Evolutionary conservation across 2,113 vertebrate genomes (phyloP).

Genomic region (Apistogramma diplotaenia): DNA sequence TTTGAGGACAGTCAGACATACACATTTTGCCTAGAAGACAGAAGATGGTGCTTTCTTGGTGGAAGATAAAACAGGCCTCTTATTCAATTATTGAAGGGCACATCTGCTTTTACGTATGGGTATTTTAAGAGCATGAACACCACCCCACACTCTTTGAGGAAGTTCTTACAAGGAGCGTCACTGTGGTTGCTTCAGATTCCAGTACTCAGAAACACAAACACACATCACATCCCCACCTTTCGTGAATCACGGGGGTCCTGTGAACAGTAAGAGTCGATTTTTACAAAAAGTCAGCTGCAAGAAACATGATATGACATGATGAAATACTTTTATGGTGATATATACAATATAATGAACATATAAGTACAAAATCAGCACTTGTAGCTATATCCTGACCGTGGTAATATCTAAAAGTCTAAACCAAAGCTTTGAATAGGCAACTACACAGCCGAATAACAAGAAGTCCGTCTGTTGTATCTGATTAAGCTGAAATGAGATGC

Average conservation of each 20-base stretch:
- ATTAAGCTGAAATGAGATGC: background rate
- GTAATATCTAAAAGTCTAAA: background rate
- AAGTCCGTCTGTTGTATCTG: background rate
- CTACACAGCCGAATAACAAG: background rate
- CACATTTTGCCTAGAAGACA: slow-evolving; percentile 6
- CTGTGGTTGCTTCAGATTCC: background rate
- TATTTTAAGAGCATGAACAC: slow-evolving; percentile 47
- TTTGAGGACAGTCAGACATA: background rate
- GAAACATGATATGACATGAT: too few relatives aligned
- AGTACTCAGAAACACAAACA: background rate
- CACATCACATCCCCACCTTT: too few relatives aligned
- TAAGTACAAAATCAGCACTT: too few relatives aligned
- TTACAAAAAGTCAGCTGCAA: too few relatives aligned
- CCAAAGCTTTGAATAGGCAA: background rate
- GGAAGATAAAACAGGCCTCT: slow-evolving; percentile 33
- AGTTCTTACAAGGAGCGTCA: background rate
- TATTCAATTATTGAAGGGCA: slow-evolving; percentile 63
- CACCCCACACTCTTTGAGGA: background rate
- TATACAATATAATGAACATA: too few relatives aligned
- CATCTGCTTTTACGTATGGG: slow-evolving; percentile 49
- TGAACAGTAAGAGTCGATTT: background rate
- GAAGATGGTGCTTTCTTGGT: slow-evolving; percentile 3
- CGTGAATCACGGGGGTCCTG: background rate
- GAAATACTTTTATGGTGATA: too few relatives aligned
- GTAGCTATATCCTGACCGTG: background rate